These are phyloP conservation scores for Lophotriccus pileatus DNA, from an alignment of 2,797 vertebrate genomes.

Conservation along the genomic window DNA sequence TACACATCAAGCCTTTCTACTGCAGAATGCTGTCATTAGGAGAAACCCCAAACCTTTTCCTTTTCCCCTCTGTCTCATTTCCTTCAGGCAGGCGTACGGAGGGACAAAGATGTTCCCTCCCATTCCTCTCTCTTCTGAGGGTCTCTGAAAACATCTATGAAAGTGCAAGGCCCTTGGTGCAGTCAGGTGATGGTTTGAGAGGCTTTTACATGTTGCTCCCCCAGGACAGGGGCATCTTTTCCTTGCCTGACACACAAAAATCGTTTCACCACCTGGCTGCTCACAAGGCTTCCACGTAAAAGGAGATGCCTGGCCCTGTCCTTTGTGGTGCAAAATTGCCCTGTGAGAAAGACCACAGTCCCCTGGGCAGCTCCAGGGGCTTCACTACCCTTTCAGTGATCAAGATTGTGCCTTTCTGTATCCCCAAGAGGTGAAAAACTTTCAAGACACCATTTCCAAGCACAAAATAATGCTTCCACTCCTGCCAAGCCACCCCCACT, in stretches of 20 bases:
- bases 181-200: neutral
- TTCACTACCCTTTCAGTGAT: neutral
- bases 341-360: neutral
- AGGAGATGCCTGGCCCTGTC: no score
- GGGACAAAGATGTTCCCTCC: neutral
- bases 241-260: no score
- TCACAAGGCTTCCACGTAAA: no score
- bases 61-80: neutral
- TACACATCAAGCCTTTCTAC: neutral
- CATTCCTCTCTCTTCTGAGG: neutral
- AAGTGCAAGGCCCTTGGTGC: neutral
- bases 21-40: neutral
- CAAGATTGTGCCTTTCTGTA: neutral
- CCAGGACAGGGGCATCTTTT: no score
- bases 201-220: rapidly evolving
- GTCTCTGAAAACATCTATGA: neutral
- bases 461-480: neutral
- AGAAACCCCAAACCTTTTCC: rapidly evolving
- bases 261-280: no score
- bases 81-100: neutral
- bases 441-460: neutral
- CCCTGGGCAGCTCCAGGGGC: neutral
- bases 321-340: no score
- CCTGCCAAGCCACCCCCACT: neutral
- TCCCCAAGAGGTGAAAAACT: neutral